These are phyloP conservation scores for Xylota sylvarum DNA, from an alignment of 2,888 invertebrate species.

Conservation along the genomic window DNA sequence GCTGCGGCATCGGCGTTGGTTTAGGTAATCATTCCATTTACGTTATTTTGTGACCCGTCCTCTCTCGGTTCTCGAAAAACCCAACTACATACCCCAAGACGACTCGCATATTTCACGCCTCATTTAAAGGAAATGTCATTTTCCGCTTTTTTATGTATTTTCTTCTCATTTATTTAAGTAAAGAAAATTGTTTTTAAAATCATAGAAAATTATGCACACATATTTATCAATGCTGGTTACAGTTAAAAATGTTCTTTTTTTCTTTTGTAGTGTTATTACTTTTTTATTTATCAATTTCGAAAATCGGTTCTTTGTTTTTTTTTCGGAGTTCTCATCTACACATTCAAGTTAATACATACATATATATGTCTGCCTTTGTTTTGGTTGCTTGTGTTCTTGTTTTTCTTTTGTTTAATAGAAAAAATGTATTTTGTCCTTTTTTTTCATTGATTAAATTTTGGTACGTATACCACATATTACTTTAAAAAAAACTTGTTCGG, in stretches of 20 bases:
- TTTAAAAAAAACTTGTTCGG: slow-evolving; percentile 59
- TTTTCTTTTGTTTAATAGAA: slow-evolving; percentile 79
- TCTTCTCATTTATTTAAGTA: slow-evolving; percentile 72
- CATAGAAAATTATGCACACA: slow-evolving; percentile 75
- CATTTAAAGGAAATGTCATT: slow-evolving; percentile 30
- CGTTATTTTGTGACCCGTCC: no score
- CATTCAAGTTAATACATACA: slow-evolving; percentile 56
- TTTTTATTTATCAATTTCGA: slow-evolving; percentile 64
- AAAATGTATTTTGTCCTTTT: slow-evolving; percentile 76
- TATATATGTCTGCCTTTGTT: slow-evolving; percentile 75
- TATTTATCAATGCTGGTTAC: slow-evolving; percentile 75
- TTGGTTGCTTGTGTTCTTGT: slow-evolving; percentile 64
- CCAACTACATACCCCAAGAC: no score
- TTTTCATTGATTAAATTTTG: slow-evolving; percentile 80
- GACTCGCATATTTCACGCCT: neutral
- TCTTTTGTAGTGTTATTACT: slow-evolving; percentile 36
- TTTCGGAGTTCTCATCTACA: slow-evolving; percentile 53
- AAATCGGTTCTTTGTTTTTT: slow-evolving; percentile 53
- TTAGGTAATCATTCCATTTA: no score
- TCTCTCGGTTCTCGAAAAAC: no score
- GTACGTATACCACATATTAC: slow-evolving; percentile 64
- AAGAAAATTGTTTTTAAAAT: slow-evolving; percentile 70
- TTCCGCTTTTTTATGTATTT: slow-evolving; percentile 64
- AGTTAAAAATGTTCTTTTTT: slow-evolving; percentile 52
- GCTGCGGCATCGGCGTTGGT: no score